Conservation (phyloP, 2,113 vertebrate species). For the Mobula birostris region DNA sequence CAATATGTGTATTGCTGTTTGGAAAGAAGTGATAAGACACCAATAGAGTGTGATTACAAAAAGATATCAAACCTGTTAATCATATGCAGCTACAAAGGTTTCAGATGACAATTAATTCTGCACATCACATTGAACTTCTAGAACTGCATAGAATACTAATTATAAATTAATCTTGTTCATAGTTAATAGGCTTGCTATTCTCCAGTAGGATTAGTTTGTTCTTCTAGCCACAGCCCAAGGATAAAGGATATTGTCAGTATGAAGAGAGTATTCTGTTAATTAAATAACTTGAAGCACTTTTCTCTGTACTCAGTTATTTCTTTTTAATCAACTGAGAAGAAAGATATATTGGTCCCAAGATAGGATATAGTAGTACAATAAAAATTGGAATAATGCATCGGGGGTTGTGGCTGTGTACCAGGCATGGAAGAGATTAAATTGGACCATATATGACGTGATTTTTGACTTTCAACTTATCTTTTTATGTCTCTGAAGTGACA, state of each 20-base stretch:
- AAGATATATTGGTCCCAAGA: background rate
- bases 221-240: background rate
- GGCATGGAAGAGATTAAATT: background rate
- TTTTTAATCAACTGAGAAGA: background rate
- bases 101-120: constrained; percentile 1
- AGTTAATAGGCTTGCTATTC: background rate
- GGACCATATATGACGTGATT: background rate
- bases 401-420: background rate
- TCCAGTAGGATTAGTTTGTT: background rate
- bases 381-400: background rate
- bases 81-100: background rate
- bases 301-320: background rate
- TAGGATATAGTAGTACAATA: background rate
- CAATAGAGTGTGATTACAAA: constrained; percentile 12
- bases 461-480: background rate
- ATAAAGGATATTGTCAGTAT: background rate
- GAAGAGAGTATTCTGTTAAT: background rate
- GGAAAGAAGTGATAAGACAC: constrained; percentile 13
- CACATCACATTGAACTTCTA: background rate
- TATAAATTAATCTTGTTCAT: background rate
- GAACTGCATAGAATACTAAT: background rate
- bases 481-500: background rate
- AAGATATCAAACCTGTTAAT: constrained; percentile 25
- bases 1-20: constrained; percentile 24
- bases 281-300: background rate